phyloP scores from a whole-genome alignment of 2,888 invertebrate species.

The Tachina fera region DNA sequence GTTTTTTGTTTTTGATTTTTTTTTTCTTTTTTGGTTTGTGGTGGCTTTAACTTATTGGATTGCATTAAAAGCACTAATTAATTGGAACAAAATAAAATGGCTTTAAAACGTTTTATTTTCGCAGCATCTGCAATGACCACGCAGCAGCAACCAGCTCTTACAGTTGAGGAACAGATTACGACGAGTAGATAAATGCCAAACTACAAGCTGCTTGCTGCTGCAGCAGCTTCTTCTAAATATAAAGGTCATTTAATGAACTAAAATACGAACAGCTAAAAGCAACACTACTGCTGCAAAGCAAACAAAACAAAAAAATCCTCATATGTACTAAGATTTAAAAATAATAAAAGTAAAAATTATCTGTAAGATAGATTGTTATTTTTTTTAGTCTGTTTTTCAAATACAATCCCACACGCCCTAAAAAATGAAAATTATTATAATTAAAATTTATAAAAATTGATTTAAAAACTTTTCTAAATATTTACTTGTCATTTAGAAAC shows the following conservation, averaged over 20 bases:
- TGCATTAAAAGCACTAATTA: conserved; percentile 83
- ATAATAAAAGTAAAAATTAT: conserved; percentile 17
- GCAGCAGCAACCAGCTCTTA: conserved; percentile 56
- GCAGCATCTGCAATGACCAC: conserved; percentile 74
- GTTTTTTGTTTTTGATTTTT: conserved; percentile 25
- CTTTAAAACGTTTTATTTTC: conserved; percentile 77
- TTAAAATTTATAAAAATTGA: conserved; percentile 3
- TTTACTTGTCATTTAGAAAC: neutral
- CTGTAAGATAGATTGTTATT: conserved; percentile 35
- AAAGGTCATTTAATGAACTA: conserved; percentile 71
- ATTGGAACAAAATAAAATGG: conserved; percentile 83
- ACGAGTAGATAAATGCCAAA: conserved; percentile 79
- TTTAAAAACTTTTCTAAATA: conserved; percentile 2
- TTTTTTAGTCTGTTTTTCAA: conserved; percentile 16
- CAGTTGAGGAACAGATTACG: conserved; percentile 76
- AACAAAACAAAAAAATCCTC: conserved; percentile 17
- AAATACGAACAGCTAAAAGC: conserved; percentile 38
- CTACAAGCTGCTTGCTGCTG: conserved; percentile 76
- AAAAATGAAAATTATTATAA: conserved; percentile 52
- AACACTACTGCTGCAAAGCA: conserved; percentile 6
- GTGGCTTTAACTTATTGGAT: conserved; percentile 81
- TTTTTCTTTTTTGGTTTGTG: conserved; percentile 56
- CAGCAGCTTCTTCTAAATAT: conserved; percentile 37
- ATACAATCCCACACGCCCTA: conserved; percentile 55
- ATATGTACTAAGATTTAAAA: conserved; percentile 28